Conservation (phyloP, 2,888 invertebrate species). For the Molanna angustata region DNA sequence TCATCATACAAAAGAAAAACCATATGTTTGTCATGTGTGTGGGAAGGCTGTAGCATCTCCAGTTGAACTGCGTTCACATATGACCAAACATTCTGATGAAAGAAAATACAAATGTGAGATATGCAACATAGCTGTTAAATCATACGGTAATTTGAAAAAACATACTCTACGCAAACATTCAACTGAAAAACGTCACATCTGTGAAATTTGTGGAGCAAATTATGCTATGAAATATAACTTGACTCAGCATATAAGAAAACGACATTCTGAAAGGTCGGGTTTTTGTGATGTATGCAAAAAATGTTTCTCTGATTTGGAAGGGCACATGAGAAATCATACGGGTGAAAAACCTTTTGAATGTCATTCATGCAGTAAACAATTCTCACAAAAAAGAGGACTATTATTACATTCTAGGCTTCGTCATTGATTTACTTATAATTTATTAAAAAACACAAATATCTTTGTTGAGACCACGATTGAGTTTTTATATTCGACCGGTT, state of each 20-base stretch:
- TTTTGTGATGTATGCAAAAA: constrained; percentile 54
- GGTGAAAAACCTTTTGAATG: constrained; percentile 52
- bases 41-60: constrained; percentile 18
- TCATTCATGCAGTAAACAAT: constrained; percentile 43
- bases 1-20: constrained; percentile 36
- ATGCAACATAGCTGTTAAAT: constrained; percentile 21
- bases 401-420: constrained; percentile 47
- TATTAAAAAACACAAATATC: no score
- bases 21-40: constrained; percentile 22
- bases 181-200: constrained; percentile 46
- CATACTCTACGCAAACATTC: constrained; percentile 38
- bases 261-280: constrained; percentile 58
- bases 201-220: constrained; percentile 48
- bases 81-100: constrained; percentile 21
- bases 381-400: constrained; percentile 43
- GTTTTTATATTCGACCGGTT: no score
- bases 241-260: constrained; percentile 52
- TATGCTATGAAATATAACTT: constrained; percentile 57
- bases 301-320: constrained; percentile 53
- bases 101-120: constrained; percentile 24
- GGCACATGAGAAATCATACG: constrained; percentile 57
- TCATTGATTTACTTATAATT: no score
- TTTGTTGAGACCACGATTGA: no score
- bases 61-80: constrained; percentile 13
- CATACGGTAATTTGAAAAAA: constrained; percentile 19